A percentile compares a stretch with the other conserved stretches of the same genome.
Conservation (phyloP, 1,140 invertebrate species). For the Drosophila carrolli region DNA sequence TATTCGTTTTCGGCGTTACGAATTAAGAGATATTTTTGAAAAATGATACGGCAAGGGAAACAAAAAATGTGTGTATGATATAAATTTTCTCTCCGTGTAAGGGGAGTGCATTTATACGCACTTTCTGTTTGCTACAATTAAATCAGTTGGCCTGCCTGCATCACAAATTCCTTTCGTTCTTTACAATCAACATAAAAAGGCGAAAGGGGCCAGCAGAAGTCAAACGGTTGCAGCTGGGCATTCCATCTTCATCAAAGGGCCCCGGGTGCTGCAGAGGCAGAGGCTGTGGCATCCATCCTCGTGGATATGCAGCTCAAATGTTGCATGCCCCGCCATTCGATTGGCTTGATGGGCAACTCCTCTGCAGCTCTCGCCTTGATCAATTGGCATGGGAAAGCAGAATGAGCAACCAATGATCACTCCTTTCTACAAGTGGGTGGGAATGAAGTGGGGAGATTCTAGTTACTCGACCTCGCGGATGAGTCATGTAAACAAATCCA, state of each 20-base stretch:
- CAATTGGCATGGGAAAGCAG: constrained; percentile 77
- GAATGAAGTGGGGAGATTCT: constrained; percentile 8
- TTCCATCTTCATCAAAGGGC: constrained; percentile 78
- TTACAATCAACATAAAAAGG: constrained; percentile 70
- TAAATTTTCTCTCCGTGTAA: neutral
- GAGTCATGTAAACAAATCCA: constrained; percentile 76
- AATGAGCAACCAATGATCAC: constrained; percentile 7
- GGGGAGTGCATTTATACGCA: constrained; percentile 19
- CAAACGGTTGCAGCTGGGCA: constrained; percentile 74
- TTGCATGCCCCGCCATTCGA: constrained; percentile 59
- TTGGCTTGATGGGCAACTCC: constrained; percentile 20
- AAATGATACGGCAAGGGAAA: too few species aligned
- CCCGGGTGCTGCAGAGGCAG: constrained; percentile 30
- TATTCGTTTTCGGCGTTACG: too few species aligned
- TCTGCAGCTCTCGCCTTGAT: constrained; percentile 45
- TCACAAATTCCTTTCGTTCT: constrained; percentile 37
- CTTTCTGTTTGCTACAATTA: constrained; percentile 47
- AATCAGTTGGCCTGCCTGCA: constrained; percentile 57
- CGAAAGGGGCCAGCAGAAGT: constrained; percentile 59
- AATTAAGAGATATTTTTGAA: too few species aligned
- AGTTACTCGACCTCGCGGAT: constrained; percentile 48
- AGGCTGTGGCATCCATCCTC: constrained; percentile 44
- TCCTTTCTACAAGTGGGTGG: constrained; percentile 21
- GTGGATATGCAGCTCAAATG: constrained; percentile 44
- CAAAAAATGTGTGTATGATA: too few species aligned